Base-by-base conservation (phyloP, 1,140 invertebrate species). In the Sweltsa coloradensis region DNA sequence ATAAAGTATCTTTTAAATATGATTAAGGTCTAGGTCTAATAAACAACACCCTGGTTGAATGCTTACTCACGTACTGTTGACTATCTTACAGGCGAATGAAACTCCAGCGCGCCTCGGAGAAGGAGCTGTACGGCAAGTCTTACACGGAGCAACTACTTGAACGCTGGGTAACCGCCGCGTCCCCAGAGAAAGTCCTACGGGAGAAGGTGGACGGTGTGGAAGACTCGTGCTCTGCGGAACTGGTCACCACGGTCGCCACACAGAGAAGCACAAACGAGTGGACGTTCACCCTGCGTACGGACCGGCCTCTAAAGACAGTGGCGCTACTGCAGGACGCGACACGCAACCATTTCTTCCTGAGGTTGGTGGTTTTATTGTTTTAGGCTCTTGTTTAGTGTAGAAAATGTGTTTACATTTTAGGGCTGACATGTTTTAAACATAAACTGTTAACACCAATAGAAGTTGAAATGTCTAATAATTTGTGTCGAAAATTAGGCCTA, bases 281-380 rank as follows among this genome's bases (percentile, higher is more conserved):
- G 83, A 73, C 70, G 4, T 84, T 85, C 55, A 70, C 69, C 5
- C 47, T 84, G 47, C 73, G 70, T 50, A 70, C 60, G 0, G 37
- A 36, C 14, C 36, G 45, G 24, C 37, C 48, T 16, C 57, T 81
- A 0, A 71, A 72, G 54, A 76, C 78, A 24, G 70, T 88, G 18
- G 80, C 79, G 3, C 62, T 90, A 2, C 63, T 85, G 0, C 73
- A 85, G 55, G 83, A 88, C 54, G 73, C 74, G 3, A 74, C 85
- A 61, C 67, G 80, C 23, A 75, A 76, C 47, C 79, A 89, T 61
- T 89, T 88, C 64, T 62, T 67, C 13, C 62, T 87, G 3, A 73
- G 72, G 47, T 71, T 64, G 31, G 65, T 78, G 11, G 26, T 24
- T 49, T 34, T 24, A 3, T 34, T 43, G 13, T 47, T 41, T 23